Evolutionary conservation across 2,888 invertebrate genomes (phyloP).

Genomic region (Amphipoea oculea): DNA sequence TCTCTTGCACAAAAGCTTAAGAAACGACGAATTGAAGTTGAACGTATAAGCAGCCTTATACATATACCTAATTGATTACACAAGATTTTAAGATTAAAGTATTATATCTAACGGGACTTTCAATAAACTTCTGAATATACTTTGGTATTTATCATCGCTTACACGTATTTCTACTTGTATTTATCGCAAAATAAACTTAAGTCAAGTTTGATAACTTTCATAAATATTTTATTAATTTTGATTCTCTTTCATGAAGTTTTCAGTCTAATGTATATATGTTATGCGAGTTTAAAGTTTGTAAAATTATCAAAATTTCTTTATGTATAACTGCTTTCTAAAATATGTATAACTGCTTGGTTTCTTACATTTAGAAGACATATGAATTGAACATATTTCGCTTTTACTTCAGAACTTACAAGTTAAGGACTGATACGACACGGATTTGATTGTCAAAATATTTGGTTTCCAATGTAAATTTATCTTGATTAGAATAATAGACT

Average conservation of each 20-base stretch:
- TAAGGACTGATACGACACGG: not conserved
- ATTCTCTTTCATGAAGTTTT: conserved; percentile 40
- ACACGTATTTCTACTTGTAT: conserved; percentile 37
- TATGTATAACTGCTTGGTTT: not conserved
- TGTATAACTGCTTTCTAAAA: not conserved
- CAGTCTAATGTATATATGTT: conserved; percentile 35
- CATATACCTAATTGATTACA: not conserved
- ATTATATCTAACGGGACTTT: conserved; percentile 1
- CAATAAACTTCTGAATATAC: conserved; percentile 38
- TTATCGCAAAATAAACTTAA: conserved; percentile 34
- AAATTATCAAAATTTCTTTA: conserved; percentile 11
- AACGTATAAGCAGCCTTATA: not conserved
- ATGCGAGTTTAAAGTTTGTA: conserved; percentile 14
- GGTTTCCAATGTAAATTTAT: not conserved
- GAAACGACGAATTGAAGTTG: not conserved
- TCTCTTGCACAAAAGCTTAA: not conserved
- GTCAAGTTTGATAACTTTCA: conserved; percentile 47
- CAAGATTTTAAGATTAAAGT: conserved; percentile 7
- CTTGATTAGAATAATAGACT: not conserved
- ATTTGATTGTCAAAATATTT: not conserved
- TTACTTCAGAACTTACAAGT: not conserved
- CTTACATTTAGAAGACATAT: not conserved
- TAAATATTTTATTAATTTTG: conserved; percentile 27
- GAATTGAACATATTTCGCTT: not conserved
- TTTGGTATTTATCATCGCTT: conserved; percentile 20